Evolutionary conservation across 2,113 vertebrate genomes (phyloP).

Genomic region (Elaphurus davidianus): DNA sequence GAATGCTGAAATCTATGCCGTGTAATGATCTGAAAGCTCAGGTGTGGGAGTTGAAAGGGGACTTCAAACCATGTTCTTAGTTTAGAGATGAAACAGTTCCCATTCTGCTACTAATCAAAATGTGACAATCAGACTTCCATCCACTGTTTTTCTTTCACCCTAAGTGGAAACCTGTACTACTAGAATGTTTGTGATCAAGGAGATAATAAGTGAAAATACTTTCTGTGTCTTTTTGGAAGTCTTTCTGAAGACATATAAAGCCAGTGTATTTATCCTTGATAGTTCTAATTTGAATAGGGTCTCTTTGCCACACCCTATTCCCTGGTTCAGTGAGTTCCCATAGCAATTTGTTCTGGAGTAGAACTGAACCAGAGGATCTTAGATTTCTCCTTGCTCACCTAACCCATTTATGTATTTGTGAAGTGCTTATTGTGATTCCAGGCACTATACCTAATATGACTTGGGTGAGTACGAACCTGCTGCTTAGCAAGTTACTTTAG

Average conservation of each 20-base stretch:
- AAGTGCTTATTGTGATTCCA: not conserved
- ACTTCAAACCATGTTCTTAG: not conserved
- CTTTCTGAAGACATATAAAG: not conserved
- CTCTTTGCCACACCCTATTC: not conserved
- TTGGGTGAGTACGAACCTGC: not conserved
- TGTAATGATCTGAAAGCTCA: not conserved
- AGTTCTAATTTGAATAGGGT: not conserved
- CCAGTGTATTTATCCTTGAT: not conserved
- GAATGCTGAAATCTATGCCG: not conserved
- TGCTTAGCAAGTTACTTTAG: not conserved
- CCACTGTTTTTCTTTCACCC: not conserved
- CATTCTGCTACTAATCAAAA: not conserved
- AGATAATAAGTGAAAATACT: not conserved
- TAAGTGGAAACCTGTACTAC: not conserved
- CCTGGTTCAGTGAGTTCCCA: not conserved
- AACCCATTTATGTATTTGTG: not conserved
- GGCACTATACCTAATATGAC: not conserved
- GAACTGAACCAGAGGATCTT: not conserved
- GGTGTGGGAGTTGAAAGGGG: not conserved
- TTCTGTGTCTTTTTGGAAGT: not conserved
- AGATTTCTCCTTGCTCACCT: not conserved
- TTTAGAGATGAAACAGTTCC: not conserved
- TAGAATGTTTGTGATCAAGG: not conserved
- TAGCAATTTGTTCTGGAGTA: not conserved
- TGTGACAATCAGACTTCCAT: not conserved